Conservation (phyloP, 2,888 invertebrate species). For the Myathropa florea region DNA sequence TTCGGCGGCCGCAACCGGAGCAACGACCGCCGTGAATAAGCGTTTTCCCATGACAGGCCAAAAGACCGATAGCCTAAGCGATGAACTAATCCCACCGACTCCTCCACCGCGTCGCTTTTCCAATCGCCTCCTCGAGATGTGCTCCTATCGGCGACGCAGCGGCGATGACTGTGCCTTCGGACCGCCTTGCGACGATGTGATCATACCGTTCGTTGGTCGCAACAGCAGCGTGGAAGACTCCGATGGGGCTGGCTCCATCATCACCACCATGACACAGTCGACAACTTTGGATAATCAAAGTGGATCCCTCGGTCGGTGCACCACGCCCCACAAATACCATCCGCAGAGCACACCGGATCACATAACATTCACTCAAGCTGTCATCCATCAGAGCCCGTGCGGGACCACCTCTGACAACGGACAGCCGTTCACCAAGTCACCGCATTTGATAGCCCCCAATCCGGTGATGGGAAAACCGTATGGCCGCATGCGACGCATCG, state of each 20-base stretch:
- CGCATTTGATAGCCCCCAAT: constrained; percentile 16
- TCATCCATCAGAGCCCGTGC: constrained; percentile 40
- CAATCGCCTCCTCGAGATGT: constrained; percentile 51
- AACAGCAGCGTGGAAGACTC: constrained; percentile 75
- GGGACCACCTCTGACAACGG: background rate
- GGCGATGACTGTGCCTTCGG: constrained; percentile 58
- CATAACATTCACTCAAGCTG: constrained; percentile 40
- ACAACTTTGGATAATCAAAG: constrained; percentile 72
- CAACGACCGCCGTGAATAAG: background rate
- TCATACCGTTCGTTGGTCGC: constrained; percentile 42
- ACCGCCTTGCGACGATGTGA: constrained; percentile 12
- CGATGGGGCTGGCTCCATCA: constrained; percentile 74
- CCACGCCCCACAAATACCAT: constrained; percentile 62
- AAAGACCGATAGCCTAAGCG: constrained; percentile 53
- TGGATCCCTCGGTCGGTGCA: constrained; percentile 66
- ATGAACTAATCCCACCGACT: constrained; percentile 85
- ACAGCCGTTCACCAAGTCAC: background rate
- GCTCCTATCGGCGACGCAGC: constrained; percentile 41
- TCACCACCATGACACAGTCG: constrained; percentile 75
- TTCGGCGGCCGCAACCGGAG: constrained; percentile 7
- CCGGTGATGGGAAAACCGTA: constrained; percentile 34
- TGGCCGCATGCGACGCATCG: constrained; percentile 82
- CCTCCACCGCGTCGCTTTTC: constrained; percentile 81
- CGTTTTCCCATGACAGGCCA: constrained; percentile 13
- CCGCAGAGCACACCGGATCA: constrained; percentile 5